Base-by-base conservation (phyloP, 2,113 vertebrate genomes). In the Nesogale talazaci region DNA sequence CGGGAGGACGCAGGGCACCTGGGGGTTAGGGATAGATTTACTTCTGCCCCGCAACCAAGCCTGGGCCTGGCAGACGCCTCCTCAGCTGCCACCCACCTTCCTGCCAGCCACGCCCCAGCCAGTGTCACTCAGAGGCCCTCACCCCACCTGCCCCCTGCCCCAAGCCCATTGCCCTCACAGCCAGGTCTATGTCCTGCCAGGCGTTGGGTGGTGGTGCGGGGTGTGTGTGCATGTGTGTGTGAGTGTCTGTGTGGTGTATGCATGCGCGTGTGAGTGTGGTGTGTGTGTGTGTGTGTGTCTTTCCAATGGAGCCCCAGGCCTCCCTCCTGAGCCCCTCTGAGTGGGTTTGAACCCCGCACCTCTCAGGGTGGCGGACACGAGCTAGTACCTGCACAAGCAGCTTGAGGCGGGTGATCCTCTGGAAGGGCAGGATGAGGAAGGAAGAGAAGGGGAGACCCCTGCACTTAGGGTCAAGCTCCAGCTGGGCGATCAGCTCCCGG, bases 371-470 rank as follows among this genome's bases (percentile, higher is more conserved):
- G n/a, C n/a, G n/a, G n/a, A n/a, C n/a, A n/a, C n/a, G n/a, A n/a
- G n/a, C n/a, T n/a, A 0, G 38, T 97, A 99, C 99, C 98, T 99
- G 99, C 1, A 99, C 99, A 34, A 99, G 97, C 34, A 99, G 97
- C 95, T 99, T 99, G 94, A 99, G 98, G n/a, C 99, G 98, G 0
- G 99, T 99, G 98, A 99, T 99, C 97, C 99, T 98, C 96, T 99
- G 99, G 97, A 99, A 99, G 0, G 99, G 99, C 88, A 99, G 98
- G 96, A 99, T 99, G 90, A 99, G 98, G 97, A 99, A 99, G 19
- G 99, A 99, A 16, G 99, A 99, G 88, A 99, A 99, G 20, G 99
- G 99, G 63, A 99, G 97, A 69, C 99, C 99, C 95, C 98, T 98
- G 94, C 99, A 99, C 92, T 98, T 97, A 36, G 99, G 98, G 96